Conservation (phyloP, 1,140 invertebrate species). For the Diploscapter pachys region DNA sequence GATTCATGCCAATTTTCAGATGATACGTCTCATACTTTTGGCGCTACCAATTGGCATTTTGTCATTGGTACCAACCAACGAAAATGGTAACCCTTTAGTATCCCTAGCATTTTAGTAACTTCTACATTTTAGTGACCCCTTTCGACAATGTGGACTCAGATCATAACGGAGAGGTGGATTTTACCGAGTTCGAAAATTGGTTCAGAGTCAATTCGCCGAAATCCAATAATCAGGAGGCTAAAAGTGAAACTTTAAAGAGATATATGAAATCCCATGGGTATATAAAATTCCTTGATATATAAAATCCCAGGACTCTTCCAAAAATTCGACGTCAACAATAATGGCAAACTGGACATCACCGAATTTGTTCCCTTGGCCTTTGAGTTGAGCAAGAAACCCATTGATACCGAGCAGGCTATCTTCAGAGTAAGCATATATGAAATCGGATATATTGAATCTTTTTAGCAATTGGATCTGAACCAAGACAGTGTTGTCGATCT, state of each 20-base stretch:
- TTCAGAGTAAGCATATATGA: constrained; percentile 29
- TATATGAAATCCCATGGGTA: not conserved
- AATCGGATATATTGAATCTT: not conserved
- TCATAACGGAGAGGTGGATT: constrained; percentile 15
- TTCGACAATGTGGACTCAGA: constrained; percentile 32
- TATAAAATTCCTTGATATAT: not conserved
- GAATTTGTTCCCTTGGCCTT: constrained; percentile 41
- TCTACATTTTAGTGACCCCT: constrained; percentile 24
- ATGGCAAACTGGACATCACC: constrained; percentile 32
- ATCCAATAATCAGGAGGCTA: not conserved
- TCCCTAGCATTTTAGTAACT: not conserved
- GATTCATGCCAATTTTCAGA: too few species aligned
- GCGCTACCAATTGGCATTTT: too few species aligned
- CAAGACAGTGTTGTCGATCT: constrained; percentile 27
- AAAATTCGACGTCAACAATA: constrained; percentile 21
- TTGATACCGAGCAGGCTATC: constrained; percentile 28
- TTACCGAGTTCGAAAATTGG: constrained; percentile 35
- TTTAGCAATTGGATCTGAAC: constrained; percentile 34
- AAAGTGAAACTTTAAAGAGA: constrained; percentile 4
- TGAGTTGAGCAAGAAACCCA: constrained; percentile 31
- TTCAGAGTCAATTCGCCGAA: constrained; percentile 15
- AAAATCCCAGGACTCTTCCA: constrained; percentile 31
- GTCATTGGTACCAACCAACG: too few species aligned
- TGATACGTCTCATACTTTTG: too few species aligned
- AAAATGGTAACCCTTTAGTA: too few species aligned